These are phyloP conservation scores for Netelia melanura DNA, from an alignment of 2,888 invertebrate genomes.

Conservation along the genomic window DNA sequence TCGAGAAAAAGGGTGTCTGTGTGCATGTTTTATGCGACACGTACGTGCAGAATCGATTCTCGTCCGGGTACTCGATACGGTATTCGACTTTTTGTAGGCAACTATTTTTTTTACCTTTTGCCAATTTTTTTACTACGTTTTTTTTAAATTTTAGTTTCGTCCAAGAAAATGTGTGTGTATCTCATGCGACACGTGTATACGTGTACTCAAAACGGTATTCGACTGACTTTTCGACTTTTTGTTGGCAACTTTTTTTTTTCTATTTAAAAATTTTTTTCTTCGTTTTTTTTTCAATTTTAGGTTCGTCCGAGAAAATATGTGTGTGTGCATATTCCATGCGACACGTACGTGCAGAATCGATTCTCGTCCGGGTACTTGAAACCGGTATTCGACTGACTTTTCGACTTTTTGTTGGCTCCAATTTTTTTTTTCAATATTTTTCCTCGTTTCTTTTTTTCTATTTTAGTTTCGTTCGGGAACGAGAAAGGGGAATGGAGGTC, in stretches of 20 bases:
- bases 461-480: background rate
- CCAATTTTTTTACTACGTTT: no score
- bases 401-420: conserved; percentile 9
- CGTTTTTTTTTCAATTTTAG: no score
- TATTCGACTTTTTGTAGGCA: conserved; percentile 1
- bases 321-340: background rate
- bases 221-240: conserved; percentile 1
- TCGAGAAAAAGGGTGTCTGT: no score
- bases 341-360: conserved; percentile 56
- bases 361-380: conserved; percentile 45
- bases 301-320: no score
- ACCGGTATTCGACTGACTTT: no score
- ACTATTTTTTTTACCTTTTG: background rate
- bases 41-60: conserved; percentile 58
- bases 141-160: background rate
- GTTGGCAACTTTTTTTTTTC: background rate
- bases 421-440: conserved; percentile 61
- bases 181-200: conserved; percentile 18
- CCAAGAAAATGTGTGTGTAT: background rate
- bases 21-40: background rate
- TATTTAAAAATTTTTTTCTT: no score
- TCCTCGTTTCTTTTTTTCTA: conserved; percentile 67
- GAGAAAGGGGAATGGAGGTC: no score
- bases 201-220: conserved; percentile 20
- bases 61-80: conserved; percentile 29